phyloP scores from a whole-genome alignment of 2,113 vertebrate genomes.

The Danio rerio region GRCz12tu NC_133198.1:23065501-23066000 shows the following conservation, averaged over 20 bases:
- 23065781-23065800: conserved; percentile 97
- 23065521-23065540: no score
- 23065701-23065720: conserved; percentile 90
- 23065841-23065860: background rate
- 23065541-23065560: no score
- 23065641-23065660: no score
- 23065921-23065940: conserved; percentile 94
- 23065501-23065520: no score
- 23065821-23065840: background rate
- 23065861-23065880: background rate
- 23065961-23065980: conserved; percentile 95
- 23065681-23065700: conserved; percentile 78
- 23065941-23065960: conserved; percentile 97
- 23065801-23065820: background rate
- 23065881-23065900: conserved; percentile 95
- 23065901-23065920: conserved; percentile 94
- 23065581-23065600: no score
- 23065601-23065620: no score
- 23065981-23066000: conserved; percentile 98
- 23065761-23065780: conserved; percentile 93
- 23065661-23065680: background rate
- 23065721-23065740: conserved; percentile 87
- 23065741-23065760: conserved; percentile 92
- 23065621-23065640: no score
- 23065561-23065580: no score